Percentiles rank a stretch among this genome's conserved stretches.
Evolutionary conservation across 2,113 vertebrate species (phyloP).

Genomic region (Cyrtonyx montezumae): DNA sequence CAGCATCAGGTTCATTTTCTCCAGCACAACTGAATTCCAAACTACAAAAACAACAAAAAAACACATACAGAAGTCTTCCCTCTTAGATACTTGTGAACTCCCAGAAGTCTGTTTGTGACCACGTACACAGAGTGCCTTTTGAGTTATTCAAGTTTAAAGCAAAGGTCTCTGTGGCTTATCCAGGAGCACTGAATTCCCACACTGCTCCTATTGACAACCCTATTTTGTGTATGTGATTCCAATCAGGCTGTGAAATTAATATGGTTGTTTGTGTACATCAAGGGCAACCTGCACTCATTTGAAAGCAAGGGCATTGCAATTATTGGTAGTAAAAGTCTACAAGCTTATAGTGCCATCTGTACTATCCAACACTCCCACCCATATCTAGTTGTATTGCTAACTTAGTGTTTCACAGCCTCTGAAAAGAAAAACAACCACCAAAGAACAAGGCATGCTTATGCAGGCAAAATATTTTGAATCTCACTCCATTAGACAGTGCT

Average conservation of each 20-base stretch:
- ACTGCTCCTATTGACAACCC: constrained; percentile 35
- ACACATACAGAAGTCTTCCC: not conserved
- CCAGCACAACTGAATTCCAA: not conserved
- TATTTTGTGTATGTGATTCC: not conserved
- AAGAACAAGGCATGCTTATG: constrained; percentile 73
- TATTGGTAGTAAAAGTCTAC: constrained; percentile 70
- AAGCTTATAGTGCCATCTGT: constrained; percentile 73
- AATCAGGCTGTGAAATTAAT: constrained; percentile 65
- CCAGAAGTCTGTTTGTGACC: not conserved
- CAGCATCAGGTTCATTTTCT: not conserved
- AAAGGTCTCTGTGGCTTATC: not conserved
- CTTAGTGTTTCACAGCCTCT: constrained; percentile 72
- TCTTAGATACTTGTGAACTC: not conserved
- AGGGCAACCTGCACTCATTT: constrained; percentile 52
- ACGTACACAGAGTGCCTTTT: not conserved
- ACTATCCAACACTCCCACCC: constrained; percentile 63
- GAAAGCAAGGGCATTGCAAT: constrained; percentile 66
- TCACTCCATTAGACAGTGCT: constrained; percentile 69
- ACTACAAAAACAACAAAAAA: not conserved
- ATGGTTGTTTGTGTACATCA: constrained; percentile 16
- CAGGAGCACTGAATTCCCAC: constrained; percentile 4
- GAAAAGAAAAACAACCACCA: constrained; percentile 46
- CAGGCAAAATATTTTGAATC: constrained; percentile 72
- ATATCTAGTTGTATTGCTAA: constrained; percentile 69
- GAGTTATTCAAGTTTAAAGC: not conserved